Conservation (phyloP, 2,888 invertebrate species). For the Odontothrips loti region DNA sequence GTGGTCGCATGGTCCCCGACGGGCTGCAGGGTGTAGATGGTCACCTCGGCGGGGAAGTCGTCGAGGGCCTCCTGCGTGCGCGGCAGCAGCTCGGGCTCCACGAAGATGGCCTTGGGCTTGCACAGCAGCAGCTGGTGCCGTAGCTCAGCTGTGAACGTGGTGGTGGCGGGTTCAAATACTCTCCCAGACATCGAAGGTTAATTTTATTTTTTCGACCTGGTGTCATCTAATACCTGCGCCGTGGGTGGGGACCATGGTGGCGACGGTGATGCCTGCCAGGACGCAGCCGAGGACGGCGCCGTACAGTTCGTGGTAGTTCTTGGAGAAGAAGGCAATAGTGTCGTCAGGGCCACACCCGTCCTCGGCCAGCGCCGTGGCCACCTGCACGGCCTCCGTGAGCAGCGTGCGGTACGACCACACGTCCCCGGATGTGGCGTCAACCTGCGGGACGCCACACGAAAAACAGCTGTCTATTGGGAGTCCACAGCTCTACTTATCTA, state of each 20-base stretch:
- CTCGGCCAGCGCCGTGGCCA: background rate
- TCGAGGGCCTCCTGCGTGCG: background rate
- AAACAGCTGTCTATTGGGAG: no score
- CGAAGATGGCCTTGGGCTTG: conserved; percentile 10
- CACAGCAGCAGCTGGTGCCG: background rate
- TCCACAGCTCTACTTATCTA: no score
- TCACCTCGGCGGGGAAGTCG: background rate
- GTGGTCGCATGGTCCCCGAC: background rate
- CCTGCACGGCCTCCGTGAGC: background rate
- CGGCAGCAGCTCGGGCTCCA: conserved; percentile 12
- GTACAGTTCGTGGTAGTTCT: background rate
- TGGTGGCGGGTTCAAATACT: background rate
- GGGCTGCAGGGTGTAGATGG: background rate
- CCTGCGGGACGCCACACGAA: background rate
- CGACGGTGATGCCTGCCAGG: background rate
- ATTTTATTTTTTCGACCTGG: no score
- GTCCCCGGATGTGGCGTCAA: background rate
- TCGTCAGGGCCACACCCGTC: background rate
- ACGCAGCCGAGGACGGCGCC: background rate
- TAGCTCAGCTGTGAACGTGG: background rate
- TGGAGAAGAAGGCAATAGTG: conserved; percentile 7
- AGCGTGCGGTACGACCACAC: conserved; percentile 2
- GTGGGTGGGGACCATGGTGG: conserved; percentile 14
- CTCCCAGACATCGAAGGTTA: no score
- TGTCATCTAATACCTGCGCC: background rate